Percentiles rank a stretch among this genome's conserved stretches.
Evolutionary conservation across 1,140 invertebrate species (phyloP).

Genomic region (Vanessa atalanta): DNA sequence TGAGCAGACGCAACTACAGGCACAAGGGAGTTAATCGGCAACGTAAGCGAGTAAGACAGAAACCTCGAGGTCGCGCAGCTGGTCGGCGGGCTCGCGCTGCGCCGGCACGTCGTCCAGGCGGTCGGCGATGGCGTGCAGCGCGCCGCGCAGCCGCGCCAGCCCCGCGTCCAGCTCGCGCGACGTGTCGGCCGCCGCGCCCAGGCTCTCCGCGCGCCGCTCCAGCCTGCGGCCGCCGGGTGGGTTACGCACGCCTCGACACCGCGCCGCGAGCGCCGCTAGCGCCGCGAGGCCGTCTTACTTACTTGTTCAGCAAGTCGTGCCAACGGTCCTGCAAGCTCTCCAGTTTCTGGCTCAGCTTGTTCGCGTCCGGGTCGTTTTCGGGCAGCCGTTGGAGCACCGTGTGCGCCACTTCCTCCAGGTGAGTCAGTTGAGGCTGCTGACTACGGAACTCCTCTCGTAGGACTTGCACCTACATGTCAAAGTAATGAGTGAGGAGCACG

Average conservation of each 20-base stretch:
- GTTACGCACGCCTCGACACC: too few species aligned
- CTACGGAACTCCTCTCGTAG: slow-evolving; percentile 95
- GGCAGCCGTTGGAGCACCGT: slow-evolving; percentile 87
- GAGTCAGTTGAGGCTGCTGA: slow-evolving; percentile 93
- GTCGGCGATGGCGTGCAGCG: slow-evolving; percentile 91
- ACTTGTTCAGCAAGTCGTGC: slow-evolving; percentile 87
- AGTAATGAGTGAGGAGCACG: slow-evolving; percentile 9
- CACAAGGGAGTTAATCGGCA: too few species aligned
- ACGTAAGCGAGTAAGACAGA: not conserved
- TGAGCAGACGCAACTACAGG: too few species aligned
- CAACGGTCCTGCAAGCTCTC: slow-evolving; percentile 87
- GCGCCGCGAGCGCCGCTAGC: too few species aligned
- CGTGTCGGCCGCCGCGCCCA: slow-evolving; percentile 93
- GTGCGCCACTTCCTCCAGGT: slow-evolving; percentile 90
- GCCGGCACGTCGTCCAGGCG: slow-evolving; percentile 91
- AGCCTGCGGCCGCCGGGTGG: slow-evolving; percentile 75
- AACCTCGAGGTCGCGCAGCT: slow-evolving; percentile 90
- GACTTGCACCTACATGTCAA: slow-evolving; percentile 86
- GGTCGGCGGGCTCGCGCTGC: slow-evolving; percentile 92
- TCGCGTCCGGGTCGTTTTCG: slow-evolving; percentile 87
- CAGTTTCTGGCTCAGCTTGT: slow-evolving; percentile 85
- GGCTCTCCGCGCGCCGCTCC: slow-evolving; percentile 90
- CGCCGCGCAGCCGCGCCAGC: slow-evolving; percentile 88
- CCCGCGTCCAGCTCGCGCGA: slow-evolving; percentile 95
- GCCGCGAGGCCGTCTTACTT: not conserved